Conservation (phyloP, 2,797 vertebrate species). For the Liasis olivaceus region DNA sequence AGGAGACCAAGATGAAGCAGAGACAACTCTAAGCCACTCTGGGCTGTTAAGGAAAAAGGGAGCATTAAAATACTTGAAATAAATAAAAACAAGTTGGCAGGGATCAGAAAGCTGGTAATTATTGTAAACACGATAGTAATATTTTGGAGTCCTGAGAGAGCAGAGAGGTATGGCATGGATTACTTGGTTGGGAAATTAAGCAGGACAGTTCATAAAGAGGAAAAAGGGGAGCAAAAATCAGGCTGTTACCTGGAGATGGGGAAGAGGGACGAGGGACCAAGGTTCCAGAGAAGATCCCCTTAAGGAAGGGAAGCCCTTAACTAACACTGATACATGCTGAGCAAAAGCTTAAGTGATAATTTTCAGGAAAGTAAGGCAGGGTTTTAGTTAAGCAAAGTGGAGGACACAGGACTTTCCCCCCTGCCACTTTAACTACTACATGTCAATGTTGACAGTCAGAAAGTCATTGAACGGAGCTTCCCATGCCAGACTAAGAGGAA, state of each 20-base stretch:
- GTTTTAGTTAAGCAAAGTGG: background rate
- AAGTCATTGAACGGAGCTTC: background rate
- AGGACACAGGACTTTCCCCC: background rate
- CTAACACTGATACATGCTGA: background rate
- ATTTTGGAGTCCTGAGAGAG: background rate
- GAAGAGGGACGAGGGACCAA: background rate
- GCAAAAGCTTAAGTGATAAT: background rate
- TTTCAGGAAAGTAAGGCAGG: no score
- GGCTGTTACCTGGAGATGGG: background rate
- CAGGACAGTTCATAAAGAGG: background rate
- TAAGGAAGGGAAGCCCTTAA: background rate
- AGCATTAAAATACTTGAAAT: background rate
- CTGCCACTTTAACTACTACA: background rate
- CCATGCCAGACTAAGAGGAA: background rate
- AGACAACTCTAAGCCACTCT: background rate
- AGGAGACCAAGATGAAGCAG: background rate
- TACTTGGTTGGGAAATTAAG: background rate
- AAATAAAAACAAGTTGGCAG: background rate
- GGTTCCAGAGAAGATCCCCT: background rate
- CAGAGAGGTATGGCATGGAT: background rate
- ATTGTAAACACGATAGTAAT: background rate
- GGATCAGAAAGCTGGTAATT: background rate
- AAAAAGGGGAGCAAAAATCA: background rate
- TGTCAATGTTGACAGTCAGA: background rate
- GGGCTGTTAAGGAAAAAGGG: background rate